A percentile compares a stretch with the other conserved stretches of the same genome.
Evolutionary conservation across 2,113 vertebrate species (phyloP).

Genomic region (Chlorocebus sabaeus): DNA sequence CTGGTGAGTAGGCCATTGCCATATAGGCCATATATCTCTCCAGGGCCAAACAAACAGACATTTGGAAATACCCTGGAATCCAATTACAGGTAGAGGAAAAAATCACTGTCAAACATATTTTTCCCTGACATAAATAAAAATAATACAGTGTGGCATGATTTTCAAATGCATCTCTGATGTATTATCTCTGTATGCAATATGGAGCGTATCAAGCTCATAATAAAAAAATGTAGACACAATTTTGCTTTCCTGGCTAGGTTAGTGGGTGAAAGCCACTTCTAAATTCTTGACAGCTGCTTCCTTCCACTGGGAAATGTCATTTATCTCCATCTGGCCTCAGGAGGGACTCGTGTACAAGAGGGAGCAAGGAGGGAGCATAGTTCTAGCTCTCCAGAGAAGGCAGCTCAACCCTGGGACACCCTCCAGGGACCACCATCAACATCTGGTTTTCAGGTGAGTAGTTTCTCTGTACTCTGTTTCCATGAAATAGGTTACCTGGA

Average conservation of each 20-base stretch:
- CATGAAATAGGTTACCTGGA: neutral
- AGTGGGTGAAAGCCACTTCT: neutral
- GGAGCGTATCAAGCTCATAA: neutral
- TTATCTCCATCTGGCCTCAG: neutral
- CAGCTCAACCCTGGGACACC: neutral
- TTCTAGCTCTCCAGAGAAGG: neutral
- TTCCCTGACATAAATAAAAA: slow-evolving; percentile 15
- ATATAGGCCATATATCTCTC: neutral
- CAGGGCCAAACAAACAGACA: neutral
- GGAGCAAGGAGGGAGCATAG: neutral
- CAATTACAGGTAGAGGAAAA: neutral
- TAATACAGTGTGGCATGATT: neutral
- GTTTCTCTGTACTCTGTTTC: neutral
- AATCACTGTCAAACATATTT: neutral
- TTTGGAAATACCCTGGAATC: slow-evolving; percentile 18
- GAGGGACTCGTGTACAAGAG: neutral
- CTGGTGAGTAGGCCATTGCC: neutral
- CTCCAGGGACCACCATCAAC: neutral
- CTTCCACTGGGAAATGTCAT: neutral
- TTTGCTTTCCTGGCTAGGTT: neutral
- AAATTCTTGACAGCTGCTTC: neutral
- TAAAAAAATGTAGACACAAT: neutral
- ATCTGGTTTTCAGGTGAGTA: neutral
- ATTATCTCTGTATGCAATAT: neutral
- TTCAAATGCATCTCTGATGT: neutral